Evolutionary conservation across 1,140 invertebrate genomes (phyloP), one percentile per base, ranked within the genome.

Genomic region (Cotesia vestalis): DNA sequence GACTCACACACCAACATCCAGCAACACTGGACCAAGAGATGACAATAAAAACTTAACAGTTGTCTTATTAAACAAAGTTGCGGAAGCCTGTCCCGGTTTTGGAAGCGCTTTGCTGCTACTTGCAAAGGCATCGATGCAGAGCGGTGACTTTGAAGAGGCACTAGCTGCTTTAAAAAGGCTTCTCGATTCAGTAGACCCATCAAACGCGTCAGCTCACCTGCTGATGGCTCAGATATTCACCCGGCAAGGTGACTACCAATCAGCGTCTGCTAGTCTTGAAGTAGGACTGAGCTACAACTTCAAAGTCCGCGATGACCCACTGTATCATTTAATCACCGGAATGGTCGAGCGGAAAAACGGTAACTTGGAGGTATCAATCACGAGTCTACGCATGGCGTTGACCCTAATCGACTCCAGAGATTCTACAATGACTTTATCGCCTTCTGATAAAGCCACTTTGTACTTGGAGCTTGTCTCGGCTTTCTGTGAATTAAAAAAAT

Each of bases 261-360:
- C 92, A 78, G 96, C 96, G 0, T 90, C 92, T 14, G 94, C 97
- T 81, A 93, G 91, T 69, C 85, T 99, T 35, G 96, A 98, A 88
- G 90, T 93, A 70, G 96, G 94, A 70, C 85, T 98, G 0, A 97
- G 95, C 79, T 93, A 94, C 80, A 95, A 98, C 85, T 98, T 99
- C 81, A 92, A 95, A 86, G 92, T 98, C 0, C 86, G 96, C 76
- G 95, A 98, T 70, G 93, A 94, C 84, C 94, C 96, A 0, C 87
- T 96, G 77, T 99, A 96, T 83, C 94, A 98, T 86, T 89, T 97
- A 57, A 91, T 97, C 0, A 91, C 91, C 76, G 96, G 95, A 0
- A 87, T 94, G 27, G 91, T 98, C 55, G 90, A 95, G 60, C 96
- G 94, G 79, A 90, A 94, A 78, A 89, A 91, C 70, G 90, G 91